Evolutionary conservation across 92 coral and sea anemone species (phyloP), one percentile per base, ranked within the genome.

Genomic region (Bergia sp.): DNA sequence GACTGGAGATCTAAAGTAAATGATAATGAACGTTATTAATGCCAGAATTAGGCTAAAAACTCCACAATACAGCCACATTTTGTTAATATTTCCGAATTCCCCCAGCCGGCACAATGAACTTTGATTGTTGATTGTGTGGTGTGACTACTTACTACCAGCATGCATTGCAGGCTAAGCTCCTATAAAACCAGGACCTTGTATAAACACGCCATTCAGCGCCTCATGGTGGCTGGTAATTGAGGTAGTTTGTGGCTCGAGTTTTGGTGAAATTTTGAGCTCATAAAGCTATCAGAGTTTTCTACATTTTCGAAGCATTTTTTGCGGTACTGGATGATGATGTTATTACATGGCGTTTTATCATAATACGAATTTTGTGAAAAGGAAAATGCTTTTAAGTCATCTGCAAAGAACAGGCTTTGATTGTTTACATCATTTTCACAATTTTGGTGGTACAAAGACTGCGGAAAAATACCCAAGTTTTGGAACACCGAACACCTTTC

Each of bases 1-100:
- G 37, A 55, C 73, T 64, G 75, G 80, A 49, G 98, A 97, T 20
- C 88, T 90, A 73, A 77, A 86, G 85, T 90, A 94, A 47, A 90
- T 64, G 43, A 88, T 5, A 73, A 89, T 36, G 72, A 93, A 49
- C 37, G 64, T 64, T 18, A 90, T 7, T 53, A 88, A 36, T 5
- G 88, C 45, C 29, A 90, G 40, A 36, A 74, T 7, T 6, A 95
- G 80, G 77, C 81, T 37, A 1, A 91, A 72, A 53, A 90, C 85
- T 61, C 92, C 77, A 74, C 50, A 89, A 45, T 12, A 49, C 39
- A 78, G 79, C 37, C 72, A 77, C 96, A 77, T 85, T 69, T 53
- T 38, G 73, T n/a, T 1, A 66, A 29, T 29, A 29, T 29, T 29
- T 29, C 29, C 29, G 86, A 82, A 39, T 61, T 80, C 37, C 76